Percentiles rank a stretch among this genome's conserved stretches.
phyloP scores from a whole-genome alignment of 2,113 vertebrate species.

The Gopherus flavomarginatus region DNA sequence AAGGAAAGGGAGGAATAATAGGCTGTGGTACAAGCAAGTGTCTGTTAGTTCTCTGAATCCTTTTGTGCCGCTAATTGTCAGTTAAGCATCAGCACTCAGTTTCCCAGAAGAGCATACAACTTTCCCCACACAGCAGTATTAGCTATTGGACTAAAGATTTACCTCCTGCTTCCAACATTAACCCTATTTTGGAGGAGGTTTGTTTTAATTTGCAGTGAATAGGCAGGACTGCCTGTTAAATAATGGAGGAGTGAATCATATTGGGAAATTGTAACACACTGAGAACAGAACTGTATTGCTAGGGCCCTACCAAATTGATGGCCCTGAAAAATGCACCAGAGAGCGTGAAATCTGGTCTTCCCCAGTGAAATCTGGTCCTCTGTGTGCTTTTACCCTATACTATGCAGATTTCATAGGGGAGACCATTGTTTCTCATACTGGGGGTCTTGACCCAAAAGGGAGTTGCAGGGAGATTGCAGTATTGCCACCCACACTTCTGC shows the following conservation, averaged over 20 bases:
- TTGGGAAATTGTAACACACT: not conserved
- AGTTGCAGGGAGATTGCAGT: too few relatives aligned
- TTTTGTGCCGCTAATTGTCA: not conserved
- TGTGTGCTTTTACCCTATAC: too few relatives aligned
- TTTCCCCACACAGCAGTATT: not conserved
- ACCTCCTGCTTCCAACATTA: not conserved
- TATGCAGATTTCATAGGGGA: too few relatives aligned
- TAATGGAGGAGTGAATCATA: not conserved
- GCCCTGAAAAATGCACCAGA: too few relatives aligned
- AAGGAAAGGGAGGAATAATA: not conserved
- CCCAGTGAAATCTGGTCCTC: too few relatives aligned
- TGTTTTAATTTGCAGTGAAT: not conserved
- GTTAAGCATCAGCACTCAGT: not conserved
- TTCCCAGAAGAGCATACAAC: not conserved
- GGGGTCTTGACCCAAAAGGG: too few relatives aligned
- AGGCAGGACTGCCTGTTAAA: not conserved
- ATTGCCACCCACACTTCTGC: too few relatives aligned
- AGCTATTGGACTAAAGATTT: not conserved
- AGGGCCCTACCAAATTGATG: too few relatives aligned
- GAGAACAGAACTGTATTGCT: not conserved
- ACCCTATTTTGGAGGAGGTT: not conserved
- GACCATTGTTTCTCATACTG: too few relatives aligned
- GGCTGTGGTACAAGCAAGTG: not conserved
- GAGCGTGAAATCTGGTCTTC: too few relatives aligned
- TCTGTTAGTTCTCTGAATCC: not conserved